These are phyloP conservation scores for Serrognathus titanus DNA, from an alignment of 2,888 invertebrate genomes.

Conservation along the genomic window DNA sequence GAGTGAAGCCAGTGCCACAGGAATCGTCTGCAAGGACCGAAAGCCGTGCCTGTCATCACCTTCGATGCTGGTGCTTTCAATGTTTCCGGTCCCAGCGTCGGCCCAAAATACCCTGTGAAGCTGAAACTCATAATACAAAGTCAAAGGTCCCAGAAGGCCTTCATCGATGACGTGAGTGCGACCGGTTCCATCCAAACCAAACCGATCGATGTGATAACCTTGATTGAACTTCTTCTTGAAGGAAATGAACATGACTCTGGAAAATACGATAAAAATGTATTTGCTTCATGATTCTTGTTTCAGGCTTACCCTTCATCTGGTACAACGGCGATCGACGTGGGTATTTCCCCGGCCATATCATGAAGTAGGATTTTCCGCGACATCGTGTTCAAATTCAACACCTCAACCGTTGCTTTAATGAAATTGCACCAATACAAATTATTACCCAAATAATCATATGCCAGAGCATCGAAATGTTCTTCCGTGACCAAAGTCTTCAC, in stretches of 20 bases:
- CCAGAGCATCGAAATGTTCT: constrained; percentile 33
- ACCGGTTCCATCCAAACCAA: constrained; percentile 65
- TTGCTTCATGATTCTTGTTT: background rate
- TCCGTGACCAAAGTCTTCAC: constrained; percentile 41
- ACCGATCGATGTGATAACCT: constrained; percentile 59
- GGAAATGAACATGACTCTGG: constrained; percentile 65
- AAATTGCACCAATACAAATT: constrained; percentile 72
- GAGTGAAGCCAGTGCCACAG: constrained; percentile 59
- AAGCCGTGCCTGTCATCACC: constrained; percentile 52
- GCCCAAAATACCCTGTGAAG: constrained; percentile 63
- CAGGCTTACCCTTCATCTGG: constrained; percentile 60
- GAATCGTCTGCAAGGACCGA: constrained; percentile 42
- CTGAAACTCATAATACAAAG: constrained; percentile 56
- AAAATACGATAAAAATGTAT: constrained; percentile 18
- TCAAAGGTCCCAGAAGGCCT: constrained; percentile 53
- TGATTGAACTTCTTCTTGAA: constrained; percentile 34
- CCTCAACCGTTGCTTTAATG: constrained; percentile 61
- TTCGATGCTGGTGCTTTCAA: constrained; percentile 62
- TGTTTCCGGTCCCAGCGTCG: constrained; percentile 62
- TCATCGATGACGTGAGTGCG: constrained; percentile 47
- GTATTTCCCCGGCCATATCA: constrained; percentile 58
- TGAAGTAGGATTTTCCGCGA: constrained; percentile 59
- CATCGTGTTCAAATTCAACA: constrained; percentile 57
- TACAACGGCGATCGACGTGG: constrained; percentile 65
- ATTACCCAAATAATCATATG: constrained; percentile 55